These are phyloP conservation scores for Calliopsis andreniformis DNA, from an alignment of 1,140 invertebrate genomes.

Conservation along the genomic window DNA sequence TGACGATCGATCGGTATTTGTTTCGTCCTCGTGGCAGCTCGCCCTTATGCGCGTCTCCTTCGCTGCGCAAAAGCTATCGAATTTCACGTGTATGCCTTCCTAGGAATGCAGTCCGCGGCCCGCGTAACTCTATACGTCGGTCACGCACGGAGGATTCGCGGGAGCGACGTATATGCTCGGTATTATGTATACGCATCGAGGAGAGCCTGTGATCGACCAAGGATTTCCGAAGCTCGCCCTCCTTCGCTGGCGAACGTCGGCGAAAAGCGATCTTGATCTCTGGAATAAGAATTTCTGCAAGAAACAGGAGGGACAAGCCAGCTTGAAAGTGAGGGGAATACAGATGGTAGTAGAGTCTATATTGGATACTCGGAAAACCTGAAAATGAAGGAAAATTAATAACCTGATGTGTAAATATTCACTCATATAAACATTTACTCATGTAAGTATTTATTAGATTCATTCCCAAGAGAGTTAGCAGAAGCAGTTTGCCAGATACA, in stretches of 20 bases:
- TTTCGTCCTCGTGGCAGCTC: conserved; percentile 32
- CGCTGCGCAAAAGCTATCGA: conserved; percentile 68
- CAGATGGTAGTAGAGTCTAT: too few relatives aligned
- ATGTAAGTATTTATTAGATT: too few relatives aligned
- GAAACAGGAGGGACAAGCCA: neutral
- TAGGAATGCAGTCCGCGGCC: conserved; percentile 70
- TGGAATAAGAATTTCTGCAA: conserved; percentile 3
- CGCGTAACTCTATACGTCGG: conserved; percentile 74
- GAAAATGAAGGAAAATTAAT: too few relatives aligned
- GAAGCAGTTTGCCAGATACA: too few relatives aligned
- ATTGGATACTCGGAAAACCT: too few relatives aligned
- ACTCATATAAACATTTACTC: too few relatives aligned
- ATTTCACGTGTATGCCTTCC: conserved; percentile 70
- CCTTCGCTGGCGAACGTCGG: neutral
- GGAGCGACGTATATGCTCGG: conserved; percentile 33
- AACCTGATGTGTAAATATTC: too few relatives aligned
- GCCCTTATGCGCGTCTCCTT: conserved; percentile 18
- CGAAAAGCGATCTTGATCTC: conserved; percentile 4
- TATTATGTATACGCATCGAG: conserved; percentile 48
- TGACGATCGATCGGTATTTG: conserved; percentile 52
- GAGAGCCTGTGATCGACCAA: conserved; percentile 25
- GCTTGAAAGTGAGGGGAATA: neutral
- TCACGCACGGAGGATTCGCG: conserved; percentile 68
- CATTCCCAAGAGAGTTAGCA: too few relatives aligned
- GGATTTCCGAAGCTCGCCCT: conserved; percentile 34